These are phyloP conservation scores for Myoxocephalus aenaeus DNA, from an alignment of 2,797 vertebrate species.

Conservation along the genomic window DNA sequence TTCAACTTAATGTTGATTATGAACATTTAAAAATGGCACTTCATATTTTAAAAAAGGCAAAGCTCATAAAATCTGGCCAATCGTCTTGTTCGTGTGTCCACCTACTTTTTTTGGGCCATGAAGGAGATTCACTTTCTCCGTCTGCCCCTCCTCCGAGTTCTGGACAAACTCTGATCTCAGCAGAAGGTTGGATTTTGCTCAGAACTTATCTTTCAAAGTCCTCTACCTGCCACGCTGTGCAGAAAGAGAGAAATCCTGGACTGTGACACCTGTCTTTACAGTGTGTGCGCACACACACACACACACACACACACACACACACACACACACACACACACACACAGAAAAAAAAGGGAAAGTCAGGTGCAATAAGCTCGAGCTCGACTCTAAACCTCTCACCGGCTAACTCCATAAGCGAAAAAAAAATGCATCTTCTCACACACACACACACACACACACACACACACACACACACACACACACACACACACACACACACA, in stretches of 20 bases:
- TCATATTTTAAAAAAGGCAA: too few relatives aligned
- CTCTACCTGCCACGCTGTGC: constrained; percentile 26
- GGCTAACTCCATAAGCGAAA: neutral
- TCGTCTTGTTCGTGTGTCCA: neutral
- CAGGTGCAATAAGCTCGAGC: neutral
- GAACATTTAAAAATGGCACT: too few relatives aligned
- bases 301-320: constrained; percentile 1
- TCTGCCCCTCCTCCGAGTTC: constrained; percentile 7
- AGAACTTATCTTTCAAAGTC: constrained; percentile 46
- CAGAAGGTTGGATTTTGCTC: constrained; percentile 36
- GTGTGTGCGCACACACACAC: neutral
- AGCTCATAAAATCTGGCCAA: neutral
- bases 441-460: neutral
- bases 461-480: neutral
- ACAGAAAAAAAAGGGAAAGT: neutral
- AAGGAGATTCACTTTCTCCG: neutral
- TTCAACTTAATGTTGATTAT: too few relatives aligned
- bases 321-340: constrained; percentile 16
- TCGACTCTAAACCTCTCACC: constrained; percentile 9
- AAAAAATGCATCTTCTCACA: neutral
- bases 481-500: constrained; percentile 4
- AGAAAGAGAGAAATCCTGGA: constrained; percentile 26
- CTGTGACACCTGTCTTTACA: neutral
- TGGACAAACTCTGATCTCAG: constrained; percentile 33
- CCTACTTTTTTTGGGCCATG: neutral